Evolutionary conservation across 2,113 vertebrate genomes (phyloP).

Genomic region (Sapajus apella): DNA sequence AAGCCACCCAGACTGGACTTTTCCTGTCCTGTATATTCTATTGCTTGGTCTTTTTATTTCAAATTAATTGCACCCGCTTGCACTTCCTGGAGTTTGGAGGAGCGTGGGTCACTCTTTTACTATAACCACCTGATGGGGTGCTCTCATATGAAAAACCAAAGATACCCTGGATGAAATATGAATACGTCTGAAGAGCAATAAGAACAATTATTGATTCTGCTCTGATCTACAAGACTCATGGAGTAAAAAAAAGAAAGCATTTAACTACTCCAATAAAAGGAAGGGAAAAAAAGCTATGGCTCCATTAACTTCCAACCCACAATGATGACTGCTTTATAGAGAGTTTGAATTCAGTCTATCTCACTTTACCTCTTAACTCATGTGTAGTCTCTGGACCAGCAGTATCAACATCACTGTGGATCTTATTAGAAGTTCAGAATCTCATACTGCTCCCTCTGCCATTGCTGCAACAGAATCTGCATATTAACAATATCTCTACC

Average conservation of each 20-base stretch:
- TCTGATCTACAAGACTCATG: neutral
- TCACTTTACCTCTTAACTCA: neutral
- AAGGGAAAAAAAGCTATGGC: neutral
- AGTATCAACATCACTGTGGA: neutral
- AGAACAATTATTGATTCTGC: neutral
- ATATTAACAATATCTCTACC: neutral
- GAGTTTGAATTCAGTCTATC: neutral
- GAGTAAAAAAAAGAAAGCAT: neutral
- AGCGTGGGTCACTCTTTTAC: neutral
- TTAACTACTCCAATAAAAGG: neutral
- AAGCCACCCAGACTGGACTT: neutral
- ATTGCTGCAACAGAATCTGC: neutral
- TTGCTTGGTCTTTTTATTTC: neutral
- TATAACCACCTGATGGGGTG: neutral
- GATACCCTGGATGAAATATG: neutral
- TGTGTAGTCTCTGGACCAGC: neutral
- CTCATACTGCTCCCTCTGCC: neutral
- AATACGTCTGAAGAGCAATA: neutral
- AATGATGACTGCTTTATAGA: neutral
- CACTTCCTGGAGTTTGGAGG: neutral
- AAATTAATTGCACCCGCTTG: neutral
- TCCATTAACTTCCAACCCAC: constrained; percentile 9
- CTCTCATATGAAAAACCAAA: neutral
- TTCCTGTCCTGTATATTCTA: neutral
- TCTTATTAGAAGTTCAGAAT: neutral